Evolutionary conservation across 2,797 vertebrate genomes (phyloP), one percentile per base, ranked within the genome.

Genomic region (Triplophysa yarkandensis): DNA sequence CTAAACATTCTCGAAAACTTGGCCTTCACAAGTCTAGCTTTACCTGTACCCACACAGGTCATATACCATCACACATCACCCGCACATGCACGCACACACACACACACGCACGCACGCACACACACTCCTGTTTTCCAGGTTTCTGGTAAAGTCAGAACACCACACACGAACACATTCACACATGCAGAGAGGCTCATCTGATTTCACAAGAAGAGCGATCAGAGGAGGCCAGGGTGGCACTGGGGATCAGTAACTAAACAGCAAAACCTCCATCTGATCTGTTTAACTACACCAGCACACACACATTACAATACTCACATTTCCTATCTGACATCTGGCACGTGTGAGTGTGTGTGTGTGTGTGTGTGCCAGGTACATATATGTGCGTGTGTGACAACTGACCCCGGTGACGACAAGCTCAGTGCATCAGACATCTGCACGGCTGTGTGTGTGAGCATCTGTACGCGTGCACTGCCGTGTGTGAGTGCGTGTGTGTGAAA

Each of bases 151-250:
- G 36, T 76, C 65, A 82, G 69, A 77, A 74, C 3, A 44, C 81
- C 61, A 76, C 50, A 69, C 63, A 82, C 55, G 71, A 43, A 69
- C 77, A 74, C 69, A 78, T 73, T 67, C 52, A 79, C 60, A 76
- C 43, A 69, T 41, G 21, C 77, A 80, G 48, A 79, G 70, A 79
- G 63, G 58, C 63, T 83, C 74, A 79, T 71, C 57, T 76, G 69
- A 80, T 81, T 83, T 79, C 82, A 83, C 82, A 83, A 81, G 79
- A 83, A 36, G 67, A 81, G 41, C 63, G 70, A 71, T 57, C 17
- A 48, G 69, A 83, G 77, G 82, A 81, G 77, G 80, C 61, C 77
- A 74, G 65, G 72, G 77, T 80, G 81, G 81, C 78, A 83, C 81
- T 77, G 76, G 81, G 81, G 78, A 83, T 70, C 81, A 67, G 39